phyloP scores from a whole-genome alignment of 2,888 invertebrate species.

The Gasteruption jaculator region DNA sequence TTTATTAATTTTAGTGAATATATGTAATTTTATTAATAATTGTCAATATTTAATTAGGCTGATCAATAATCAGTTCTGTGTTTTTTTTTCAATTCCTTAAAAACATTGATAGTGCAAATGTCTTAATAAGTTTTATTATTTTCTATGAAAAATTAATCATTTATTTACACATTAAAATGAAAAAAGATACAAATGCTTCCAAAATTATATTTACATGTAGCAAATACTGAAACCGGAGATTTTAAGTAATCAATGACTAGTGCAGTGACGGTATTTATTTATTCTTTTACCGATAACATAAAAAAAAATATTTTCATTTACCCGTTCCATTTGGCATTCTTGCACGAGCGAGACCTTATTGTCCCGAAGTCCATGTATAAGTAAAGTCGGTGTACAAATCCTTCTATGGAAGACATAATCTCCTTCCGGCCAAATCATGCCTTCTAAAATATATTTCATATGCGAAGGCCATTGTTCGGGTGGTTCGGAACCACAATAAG shows the following conservation, averaged over 20 bases:
- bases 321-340: conserved; percentile 67
- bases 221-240: neutral
- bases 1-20: too few species aligned
- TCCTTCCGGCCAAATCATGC: conserved; percentile 66
- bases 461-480: conserved; percentile 52
- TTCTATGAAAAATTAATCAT: neutral
- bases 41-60: too few species aligned
- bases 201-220: neutral
- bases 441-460: conserved; percentile 56
- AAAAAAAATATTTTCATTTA: conserved; percentile 39
- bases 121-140: too few species aligned
- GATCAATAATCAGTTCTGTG: too few species aligned
- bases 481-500: conserved; percentile 51
- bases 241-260: neutral
- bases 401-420: conserved; percentile 64
- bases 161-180: conserved; percentile 2
- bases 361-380: conserved; percentile 65
- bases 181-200: neutral
- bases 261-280: too few species aligned
- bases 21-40: too few species aligned
- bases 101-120: too few species aligned
- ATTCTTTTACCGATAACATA: neutral
- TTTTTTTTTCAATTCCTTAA: too few species aligned
- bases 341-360: conserved; percentile 64
- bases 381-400: conserved; percentile 61